Base-by-base conservation (phyloP, 2,888 invertebrate species). In the Cerastis leucographa region DNA sequence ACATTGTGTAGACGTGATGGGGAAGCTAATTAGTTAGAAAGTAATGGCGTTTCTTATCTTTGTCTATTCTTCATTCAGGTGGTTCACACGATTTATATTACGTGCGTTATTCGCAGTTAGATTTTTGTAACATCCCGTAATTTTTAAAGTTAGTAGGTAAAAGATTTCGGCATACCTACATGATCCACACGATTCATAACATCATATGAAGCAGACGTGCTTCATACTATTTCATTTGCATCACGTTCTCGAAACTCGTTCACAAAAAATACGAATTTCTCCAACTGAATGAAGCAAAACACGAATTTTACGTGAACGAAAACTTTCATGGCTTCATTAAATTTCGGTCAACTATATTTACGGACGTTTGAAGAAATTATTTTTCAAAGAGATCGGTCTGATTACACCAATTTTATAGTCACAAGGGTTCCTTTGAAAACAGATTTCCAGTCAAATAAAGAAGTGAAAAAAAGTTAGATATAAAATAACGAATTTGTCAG, bases 401-500 rank as follows among this genome's bases (percentile, higher is more conserved):
- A 64, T 76, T 61, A 64, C 59, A 42, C 35, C 0, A 78, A 71
- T 76, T 72, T 68, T 25, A 49, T 7, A 64, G 64, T 70, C 56
- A 19, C 70, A 68, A 62, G 72, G 62, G 62, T 68, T 74, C 44
- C 56, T 81, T 71, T 74, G 65, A 73, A 72, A 72, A 73, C 61
- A 67, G 66, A 73, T 73, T 77, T 49, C 42, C 66, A n/a, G 44
- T 40, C 54, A 76, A 77, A 84, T 73, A 79, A 76, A 80, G 71
- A 72, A 19, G 71, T 46, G 25, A 68, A 83, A 82, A 85, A 81
- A 86, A 49, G 17, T 65, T 54, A 42, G 77, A 73, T 78, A 85
- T 2, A 61, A 25, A 5, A 61, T 69, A 82, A 74, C 76, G 83
- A 87, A 92, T 92, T 91, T 92, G 90, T 90, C 89, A 86, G 75